A percentile compares a stretch with the other conserved stretches of the same genome.
phyloP scores from a whole-genome alignment of 1,140 invertebrate species.

The Macrocentrus cingulum region DNA sequence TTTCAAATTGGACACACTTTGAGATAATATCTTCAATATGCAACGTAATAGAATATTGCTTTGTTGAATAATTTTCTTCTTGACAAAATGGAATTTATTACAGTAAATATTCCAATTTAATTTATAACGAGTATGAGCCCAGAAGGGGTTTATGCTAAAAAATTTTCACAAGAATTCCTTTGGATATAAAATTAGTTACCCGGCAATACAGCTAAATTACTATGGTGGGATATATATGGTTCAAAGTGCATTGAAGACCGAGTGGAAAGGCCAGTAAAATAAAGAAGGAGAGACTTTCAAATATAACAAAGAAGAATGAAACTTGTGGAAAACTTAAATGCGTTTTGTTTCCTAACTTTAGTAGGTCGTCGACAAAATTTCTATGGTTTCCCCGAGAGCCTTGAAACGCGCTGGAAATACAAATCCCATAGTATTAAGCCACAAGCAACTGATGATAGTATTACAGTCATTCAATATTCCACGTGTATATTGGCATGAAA shows the following conservation, averaged over 20 bases:
- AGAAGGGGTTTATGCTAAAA: not conserved
- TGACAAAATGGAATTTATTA: constrained; percentile 2
- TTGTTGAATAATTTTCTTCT: constrained; percentile 1
- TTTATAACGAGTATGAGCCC: not conserved
- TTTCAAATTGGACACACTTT: not conserved
- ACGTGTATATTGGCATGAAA: too few relatives aligned
- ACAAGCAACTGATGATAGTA: too few relatives aligned
- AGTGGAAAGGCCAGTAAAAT: not conserved
- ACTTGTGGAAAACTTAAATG: constrained; percentile 3
- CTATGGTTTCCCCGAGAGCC: not conserved
- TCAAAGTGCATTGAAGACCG: not conserved
- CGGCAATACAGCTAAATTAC: too few relatives aligned
- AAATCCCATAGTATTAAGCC: not conserved
- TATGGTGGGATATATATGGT: too few relatives aligned
- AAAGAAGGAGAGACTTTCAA: not conserved
- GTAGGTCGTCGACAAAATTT: not conserved
- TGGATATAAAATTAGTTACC: too few relatives aligned
- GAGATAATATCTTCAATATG: not conserved
- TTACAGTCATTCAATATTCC: too few relatives aligned
- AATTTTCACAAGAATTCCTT: too few relatives aligned
- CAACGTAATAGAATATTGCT: not conserved
- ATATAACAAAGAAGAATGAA: not conserved
- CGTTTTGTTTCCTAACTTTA: constrained; percentile 3
- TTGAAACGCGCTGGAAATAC: not conserved
- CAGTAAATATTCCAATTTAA: not conserved